Evolutionary conservation across 2,113 vertebrate genomes (phyloP).

Genomic region (Morone saxatilis): DNA sequence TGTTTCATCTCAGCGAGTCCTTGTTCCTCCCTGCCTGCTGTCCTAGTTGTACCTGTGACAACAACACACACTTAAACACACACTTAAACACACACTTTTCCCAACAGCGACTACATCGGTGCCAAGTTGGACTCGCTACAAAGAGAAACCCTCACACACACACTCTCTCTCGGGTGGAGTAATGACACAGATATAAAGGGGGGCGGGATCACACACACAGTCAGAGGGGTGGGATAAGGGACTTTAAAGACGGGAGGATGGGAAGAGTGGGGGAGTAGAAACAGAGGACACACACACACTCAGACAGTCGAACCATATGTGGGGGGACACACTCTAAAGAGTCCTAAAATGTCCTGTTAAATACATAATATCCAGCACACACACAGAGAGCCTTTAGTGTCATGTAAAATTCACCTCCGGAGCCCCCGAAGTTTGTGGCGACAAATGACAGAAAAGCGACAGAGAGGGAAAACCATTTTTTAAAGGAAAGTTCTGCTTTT

Average conservation of each 20-base stretch:
- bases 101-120: slow-evolving; percentile 24
- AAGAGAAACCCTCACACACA: slow-evolving; percentile 44
- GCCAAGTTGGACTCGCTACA: slow-evolving; percentile 73
- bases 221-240: slow-evolving; percentile 42
- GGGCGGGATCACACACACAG: slow-evolving; percentile 27
- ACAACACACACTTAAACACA: slow-evolving; percentile 51
- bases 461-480: slow-evolving; percentile 32
- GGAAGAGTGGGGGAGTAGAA: neutral
- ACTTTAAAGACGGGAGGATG: slow-evolving; percentile 13
- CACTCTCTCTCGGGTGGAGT: slow-evolving; percentile 13
- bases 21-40: slow-evolving; percentile 62
- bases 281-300: slow-evolving; percentile 35
- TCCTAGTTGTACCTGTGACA: slow-evolving; percentile 72
- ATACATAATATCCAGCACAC: slow-evolving; percentile 10
- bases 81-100: slow-evolving; percentile 43
- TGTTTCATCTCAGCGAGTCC: slow-evolving; percentile 33
- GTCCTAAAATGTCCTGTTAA: slow-evolving; percentile 39
- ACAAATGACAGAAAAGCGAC: slow-evolving; percentile 74
- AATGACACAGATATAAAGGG: slow-evolving; percentile 69
- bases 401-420: slow-evolving; percentile 69
- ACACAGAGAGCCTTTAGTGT: slow-evolving; percentile 19
- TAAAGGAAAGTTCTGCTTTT: neutral
- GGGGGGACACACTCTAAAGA: slow-evolving; percentile 29
- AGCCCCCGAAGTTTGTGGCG: slow-evolving; percentile 43
- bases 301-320: neutral